A percentile compares a stretch with the other conserved stretches of the same genome.
These are phyloP conservation scores for Zosterops japonicus DNA, from an alignment of 2,113 vertebrate genomes.

Conservation along the genomic window DNA sequence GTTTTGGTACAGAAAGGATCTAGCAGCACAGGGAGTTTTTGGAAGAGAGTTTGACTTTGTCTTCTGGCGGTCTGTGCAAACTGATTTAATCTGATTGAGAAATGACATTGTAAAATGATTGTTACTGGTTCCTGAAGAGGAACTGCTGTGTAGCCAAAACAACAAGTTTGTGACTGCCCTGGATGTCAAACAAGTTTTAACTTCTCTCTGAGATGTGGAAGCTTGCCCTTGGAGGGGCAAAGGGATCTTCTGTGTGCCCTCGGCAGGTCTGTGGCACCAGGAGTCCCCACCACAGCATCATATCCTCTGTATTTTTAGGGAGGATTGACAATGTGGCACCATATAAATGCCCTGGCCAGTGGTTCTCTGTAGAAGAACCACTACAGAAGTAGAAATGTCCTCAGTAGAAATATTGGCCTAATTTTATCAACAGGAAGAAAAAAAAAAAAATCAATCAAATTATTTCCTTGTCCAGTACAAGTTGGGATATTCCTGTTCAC, in stretches of 20 bases:
- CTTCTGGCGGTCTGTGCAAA: neutral
- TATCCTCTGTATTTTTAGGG: neutral
- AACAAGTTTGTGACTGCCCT: neutral
- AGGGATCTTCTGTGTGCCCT: neutral
- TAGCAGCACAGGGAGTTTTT: neutral
- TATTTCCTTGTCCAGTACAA: neutral
- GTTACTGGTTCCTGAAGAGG: neutral
- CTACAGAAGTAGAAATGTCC: no score
- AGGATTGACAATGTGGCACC: neutral
- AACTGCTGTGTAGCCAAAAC: neutral
- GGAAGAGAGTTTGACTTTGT: neutral
- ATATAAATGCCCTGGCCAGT: neutral
- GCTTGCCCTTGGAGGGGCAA: neutral
- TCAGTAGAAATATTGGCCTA: neutral
- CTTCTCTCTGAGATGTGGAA: neutral
- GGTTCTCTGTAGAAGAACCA: neutral
- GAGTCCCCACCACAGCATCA: neutral
- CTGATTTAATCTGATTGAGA: neutral
- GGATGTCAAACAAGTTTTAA: neutral
- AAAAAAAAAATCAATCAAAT: neutral
- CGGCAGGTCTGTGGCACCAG: neutral
- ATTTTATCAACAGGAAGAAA: neutral
- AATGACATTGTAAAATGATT: neutral
- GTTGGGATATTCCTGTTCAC: neutral
- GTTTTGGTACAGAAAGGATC: neutral